A percentile compares a stretch with the other conserved stretches of the same genome.
Conservation (phyloP, 2,113 vertebrate species). For the Eidolon helvum region DNA sequence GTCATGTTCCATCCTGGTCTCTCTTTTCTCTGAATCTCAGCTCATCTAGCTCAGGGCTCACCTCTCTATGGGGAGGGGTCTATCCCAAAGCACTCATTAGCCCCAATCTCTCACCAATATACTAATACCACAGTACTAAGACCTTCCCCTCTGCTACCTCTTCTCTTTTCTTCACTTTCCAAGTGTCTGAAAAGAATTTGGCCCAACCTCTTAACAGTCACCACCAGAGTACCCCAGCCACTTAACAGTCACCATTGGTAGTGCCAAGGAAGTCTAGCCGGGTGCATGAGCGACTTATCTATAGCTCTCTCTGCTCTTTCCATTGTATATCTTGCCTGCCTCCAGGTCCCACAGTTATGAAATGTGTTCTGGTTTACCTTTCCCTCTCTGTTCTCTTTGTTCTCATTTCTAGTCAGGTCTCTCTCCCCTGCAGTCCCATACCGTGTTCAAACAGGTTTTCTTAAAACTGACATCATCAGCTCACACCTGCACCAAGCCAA, state of each 20-base stretch:
- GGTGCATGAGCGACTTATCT: background rate
- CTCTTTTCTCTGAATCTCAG: background rate
- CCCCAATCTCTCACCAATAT: background rate
- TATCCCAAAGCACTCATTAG: background rate
- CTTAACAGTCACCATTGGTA: background rate
- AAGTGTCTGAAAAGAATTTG: background rate
- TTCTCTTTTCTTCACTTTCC: background rate
- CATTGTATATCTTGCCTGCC: background rate
- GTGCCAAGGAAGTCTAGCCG: background rate
- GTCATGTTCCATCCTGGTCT: background rate
- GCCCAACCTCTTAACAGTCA: background rate
- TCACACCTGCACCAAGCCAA: background rate
- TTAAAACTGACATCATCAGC: conserved; percentile 22
- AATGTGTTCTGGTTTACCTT: background rate
- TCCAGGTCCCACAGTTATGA: background rate
- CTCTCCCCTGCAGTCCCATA: background rate
- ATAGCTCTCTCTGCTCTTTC: background rate
- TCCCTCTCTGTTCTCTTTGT: background rate
- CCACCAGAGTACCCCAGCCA: background rate
- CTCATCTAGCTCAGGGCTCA: background rate
- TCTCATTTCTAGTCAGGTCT: background rate
- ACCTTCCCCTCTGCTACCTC: background rate
- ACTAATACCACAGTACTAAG: background rate
- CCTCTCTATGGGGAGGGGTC: background rate
- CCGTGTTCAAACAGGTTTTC: conserved; percentile 48